Evolutionary conservation across 1,140 invertebrate genomes (phyloP).

Genomic region (Tyrophagus putrescentiae): DNA sequence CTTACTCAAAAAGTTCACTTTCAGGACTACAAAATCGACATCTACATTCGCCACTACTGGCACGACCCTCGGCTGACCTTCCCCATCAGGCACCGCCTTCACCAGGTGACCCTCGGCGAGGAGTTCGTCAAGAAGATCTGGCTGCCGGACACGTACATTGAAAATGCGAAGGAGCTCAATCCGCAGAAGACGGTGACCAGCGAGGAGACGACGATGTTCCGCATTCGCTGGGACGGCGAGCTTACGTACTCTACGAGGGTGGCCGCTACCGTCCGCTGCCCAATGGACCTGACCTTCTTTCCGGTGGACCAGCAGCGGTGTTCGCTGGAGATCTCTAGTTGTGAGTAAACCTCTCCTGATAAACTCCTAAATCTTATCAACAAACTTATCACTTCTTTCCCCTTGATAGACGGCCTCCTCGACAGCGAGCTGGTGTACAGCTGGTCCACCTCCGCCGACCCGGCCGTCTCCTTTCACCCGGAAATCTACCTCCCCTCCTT

Average conservation of each 20-base stretch:
- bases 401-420: background rate
- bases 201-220: background rate
- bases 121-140: background rate
- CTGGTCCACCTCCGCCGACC: background rate
- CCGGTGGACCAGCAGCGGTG: constrained; percentile 37
- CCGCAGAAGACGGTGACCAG: constrained; percentile 42
- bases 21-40: background rate
- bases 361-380: too few species aligned
- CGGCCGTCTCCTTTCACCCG: background rate
- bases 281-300: constrained; percentile 35
- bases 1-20: too few species aligned
- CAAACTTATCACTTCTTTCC: background rate
- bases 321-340: constrained; percentile 39
- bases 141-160: background rate
- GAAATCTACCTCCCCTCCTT: background rate
- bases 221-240: background rate
- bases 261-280: constrained; percentile 33
- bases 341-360: constrained; percentile 30
- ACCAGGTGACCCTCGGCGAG: background rate
- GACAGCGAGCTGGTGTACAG: background rate
- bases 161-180: background rate
- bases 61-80: background rate
- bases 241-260: constrained; percentile 28
- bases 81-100: background rate
- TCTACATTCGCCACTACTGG: constrained; percentile 1